These are phyloP conservation scores for Clarias magur DNA, from an alignment of 2,113 vertebrate species.

Conservation along the genomic window DNA sequence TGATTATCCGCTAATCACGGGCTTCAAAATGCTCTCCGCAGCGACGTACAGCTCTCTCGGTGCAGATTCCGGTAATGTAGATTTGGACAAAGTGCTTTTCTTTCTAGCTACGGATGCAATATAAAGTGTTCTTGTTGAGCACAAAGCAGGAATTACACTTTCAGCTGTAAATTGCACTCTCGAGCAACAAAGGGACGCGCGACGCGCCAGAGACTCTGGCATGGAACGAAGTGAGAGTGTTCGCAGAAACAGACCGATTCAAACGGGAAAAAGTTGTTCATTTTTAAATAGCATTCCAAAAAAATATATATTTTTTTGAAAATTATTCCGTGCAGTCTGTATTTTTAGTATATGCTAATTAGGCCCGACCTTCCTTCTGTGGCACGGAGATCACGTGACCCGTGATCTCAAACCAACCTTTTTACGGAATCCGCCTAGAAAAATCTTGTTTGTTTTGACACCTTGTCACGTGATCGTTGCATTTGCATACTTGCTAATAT, in stretches of 20 bases:
- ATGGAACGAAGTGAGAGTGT: neutral
- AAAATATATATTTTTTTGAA: neutral
- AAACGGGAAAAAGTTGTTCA: too few relatives aligned
- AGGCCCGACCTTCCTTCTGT: too few relatives aligned
- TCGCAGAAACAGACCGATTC: too few relatives aligned
- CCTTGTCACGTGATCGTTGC: too few relatives aligned
- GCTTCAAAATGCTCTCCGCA: neutral
- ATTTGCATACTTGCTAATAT: too few relatives aligned
- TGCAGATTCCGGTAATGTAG: neutral
- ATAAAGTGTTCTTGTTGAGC: neutral
- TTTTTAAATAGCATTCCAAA: neutral
- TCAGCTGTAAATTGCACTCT: neutral
- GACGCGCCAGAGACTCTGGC: neutral
- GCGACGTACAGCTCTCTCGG: neutral
- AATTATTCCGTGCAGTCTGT: too few relatives aligned
- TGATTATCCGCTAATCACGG: slow-evolving; percentile 32
- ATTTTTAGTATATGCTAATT: too few relatives aligned
- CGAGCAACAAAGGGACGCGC: neutral
- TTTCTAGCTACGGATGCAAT: neutral
- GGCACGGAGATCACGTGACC: too few relatives aligned
- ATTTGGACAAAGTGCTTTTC: neutral
- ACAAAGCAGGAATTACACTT: neutral
- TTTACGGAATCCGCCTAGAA: too few relatives aligned
- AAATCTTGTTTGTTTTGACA: too few relatives aligned
- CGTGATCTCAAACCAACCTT: too few relatives aligned